Evolutionary conservation across 1,140 invertebrate species (phyloP).

Genomic region (Temnothorax longispinosus): DNA sequence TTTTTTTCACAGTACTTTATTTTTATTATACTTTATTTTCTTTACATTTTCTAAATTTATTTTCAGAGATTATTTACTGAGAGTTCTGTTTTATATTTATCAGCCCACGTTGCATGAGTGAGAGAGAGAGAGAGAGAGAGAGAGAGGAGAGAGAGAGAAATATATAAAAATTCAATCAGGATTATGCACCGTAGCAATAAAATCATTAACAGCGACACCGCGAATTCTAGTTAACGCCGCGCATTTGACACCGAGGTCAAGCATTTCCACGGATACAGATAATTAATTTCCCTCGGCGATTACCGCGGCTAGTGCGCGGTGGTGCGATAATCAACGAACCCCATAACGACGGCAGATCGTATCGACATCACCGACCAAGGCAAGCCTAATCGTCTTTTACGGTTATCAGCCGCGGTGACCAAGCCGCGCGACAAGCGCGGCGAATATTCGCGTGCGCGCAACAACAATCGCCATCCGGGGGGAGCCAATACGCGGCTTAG

Average conservation of each 20-base stretch:
- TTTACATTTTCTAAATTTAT: background rate
- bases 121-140: background rate
- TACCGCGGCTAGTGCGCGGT: background rate
- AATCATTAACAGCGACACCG: background rate
- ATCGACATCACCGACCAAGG: slow-evolving; percentile 34
- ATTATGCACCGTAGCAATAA: background rate
- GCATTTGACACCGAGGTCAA: slow-evolving; percentile 18
- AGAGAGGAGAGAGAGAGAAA: background rate
- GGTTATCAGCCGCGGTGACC: slow-evolving; percentile 27
- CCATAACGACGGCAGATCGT: slow-evolving; percentile 38
- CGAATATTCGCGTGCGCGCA: slow-evolving; percentile 27
- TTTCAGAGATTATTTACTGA: background rate
- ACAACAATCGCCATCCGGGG: slow-evolving; percentile 28
- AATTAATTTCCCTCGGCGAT: slow-evolving; percentile 49
- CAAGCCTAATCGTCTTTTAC: slow-evolving; percentile 58
- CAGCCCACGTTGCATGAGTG: background rate
- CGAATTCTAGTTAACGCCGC: background rate
- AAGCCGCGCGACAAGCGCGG: slow-evolving; percentile 37
- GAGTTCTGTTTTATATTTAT: background rate
- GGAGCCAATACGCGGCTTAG: slow-evolving; percentile 51
- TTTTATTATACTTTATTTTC: background rate
- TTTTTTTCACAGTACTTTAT: background rate
- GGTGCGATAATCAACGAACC: slow-evolving; percentile 45
- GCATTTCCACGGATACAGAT: slow-evolving; percentile 34
- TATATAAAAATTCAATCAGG: background rate